Evolutionary conservation across 2,113 vertebrate genomes (phyloP), one percentile per base, ranked within the genome.

Genomic region (Tamias sibiricus): DNA sequence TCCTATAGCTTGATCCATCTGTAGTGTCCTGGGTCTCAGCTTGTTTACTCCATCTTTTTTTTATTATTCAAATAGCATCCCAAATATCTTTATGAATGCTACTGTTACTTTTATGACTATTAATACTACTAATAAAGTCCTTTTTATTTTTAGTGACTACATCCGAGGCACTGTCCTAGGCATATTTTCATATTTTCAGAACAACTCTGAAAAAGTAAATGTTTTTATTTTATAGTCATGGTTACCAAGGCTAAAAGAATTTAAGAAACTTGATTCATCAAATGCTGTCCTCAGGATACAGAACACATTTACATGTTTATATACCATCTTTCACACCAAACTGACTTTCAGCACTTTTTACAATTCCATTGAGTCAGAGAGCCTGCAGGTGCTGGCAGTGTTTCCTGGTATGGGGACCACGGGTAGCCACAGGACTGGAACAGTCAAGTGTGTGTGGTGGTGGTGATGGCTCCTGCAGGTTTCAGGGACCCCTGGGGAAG

Each of bases 141-240:
- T 19, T 17, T 64, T 57, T 8, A 19, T 54, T 82, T 49, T n/a
- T 14, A 88, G 57, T 54, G 28, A 79, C 59, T 66, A 19, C 71
- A 49, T 44, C 14, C 37, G 40, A 87, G 19, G 37, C 32, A 7
- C 40, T 44, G 19, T 75, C 17, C 6, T 30, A 85, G 24, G 14
- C n/a, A 77, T 57, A 52, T 72, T 92, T 97, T 11, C 24, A 16
- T 37, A 62, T 87, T 24, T 47, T 86, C 26, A 66, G 37, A 87
- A 86, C 19, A 79, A 52, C 42, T 16, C 62, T 68, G 20, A 6
- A 49, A 72, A 92, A 52, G 16, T 28, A 69, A n/a, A 66, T 44
- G 49, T n/a, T 49, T 93, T 93, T 49, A 82, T 94, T 91, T 95
- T 79, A 1, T 76, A 85, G 12, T 28, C 64, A 16, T 85, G 28